These are phyloP conservation scores for Potamarius usumacintae DNA, from an alignment of 2,113 vertebrate species.

Conservation along the genomic window DNA sequence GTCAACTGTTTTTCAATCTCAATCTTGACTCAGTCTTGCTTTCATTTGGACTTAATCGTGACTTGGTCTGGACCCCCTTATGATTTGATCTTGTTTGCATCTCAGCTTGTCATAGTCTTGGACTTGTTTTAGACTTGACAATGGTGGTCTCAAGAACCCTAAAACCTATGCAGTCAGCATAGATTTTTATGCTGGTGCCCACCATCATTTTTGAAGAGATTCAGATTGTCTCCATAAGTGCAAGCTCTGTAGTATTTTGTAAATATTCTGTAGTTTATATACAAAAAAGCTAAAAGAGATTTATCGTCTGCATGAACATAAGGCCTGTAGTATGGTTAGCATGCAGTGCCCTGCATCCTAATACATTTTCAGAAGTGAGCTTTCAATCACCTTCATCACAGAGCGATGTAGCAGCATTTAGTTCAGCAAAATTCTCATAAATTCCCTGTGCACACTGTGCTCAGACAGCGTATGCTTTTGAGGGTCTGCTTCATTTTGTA, in stretches of 20 bases:
- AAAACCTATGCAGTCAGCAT: neutral
- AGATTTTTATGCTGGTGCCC: neutral
- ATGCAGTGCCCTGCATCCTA: neutral
- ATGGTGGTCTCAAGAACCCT: too few relatives aligned
- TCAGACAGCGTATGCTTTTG: too few relatives aligned
- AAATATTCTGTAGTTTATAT: too few relatives aligned
- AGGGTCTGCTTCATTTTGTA: too few relatives aligned
- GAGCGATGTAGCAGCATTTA: neutral
- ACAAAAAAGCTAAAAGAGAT: neutral
- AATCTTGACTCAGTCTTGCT: too few relatives aligned
- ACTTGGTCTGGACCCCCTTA: too few relatives aligned
- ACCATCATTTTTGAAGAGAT: neutral
- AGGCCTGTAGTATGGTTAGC: neutral
- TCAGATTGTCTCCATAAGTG: neutral
- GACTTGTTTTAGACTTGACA: too few relatives aligned
- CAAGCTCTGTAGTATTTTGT: neutral
- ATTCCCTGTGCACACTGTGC: too few relatives aligned
- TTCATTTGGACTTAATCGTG: too few relatives aligned
- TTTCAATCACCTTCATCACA: neutral
- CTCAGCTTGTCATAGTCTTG: too few relatives aligned
- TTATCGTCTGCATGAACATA: neutral
- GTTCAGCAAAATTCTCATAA: neutral
- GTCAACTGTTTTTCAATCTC: too few relatives aligned
- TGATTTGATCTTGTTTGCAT: too few relatives aligned
- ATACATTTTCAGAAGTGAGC: neutral